Base-by-base conservation (phyloP, 92 coral and sea anemone species). In the Anthopleura xanthogrammica region DNA sequence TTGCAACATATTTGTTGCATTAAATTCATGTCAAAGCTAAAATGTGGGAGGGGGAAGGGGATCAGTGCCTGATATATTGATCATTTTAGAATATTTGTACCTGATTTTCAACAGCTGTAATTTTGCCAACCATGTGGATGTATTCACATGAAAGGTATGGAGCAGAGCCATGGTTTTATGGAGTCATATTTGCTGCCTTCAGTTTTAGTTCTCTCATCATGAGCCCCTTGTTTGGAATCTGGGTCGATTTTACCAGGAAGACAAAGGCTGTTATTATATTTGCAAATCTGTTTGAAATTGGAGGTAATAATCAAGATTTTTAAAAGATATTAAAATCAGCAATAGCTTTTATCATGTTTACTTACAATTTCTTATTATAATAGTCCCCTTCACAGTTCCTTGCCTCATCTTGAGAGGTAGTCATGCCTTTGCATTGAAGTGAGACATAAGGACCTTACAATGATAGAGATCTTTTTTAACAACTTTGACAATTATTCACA, bases 221-320 rank as follows among this genome's bases (percentile, higher is more conserved):
- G 40, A 92, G 98, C 58, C 99, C 99, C 0, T 52, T 96, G 24
- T 96, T 94, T 87, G 99, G 99, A 39, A 80, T 91, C 60, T 94
- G 97, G 98, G 94, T 90, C 36, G 99, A 96, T 52, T 96, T 70
- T 60, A 94, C 96, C 24, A 86, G 89, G 24, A 92, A 87, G 78
- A 92, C 99, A 16, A 96, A 96, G 73, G 7, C 78, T 81, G 87
- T 85, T 1, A 91, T 96, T 72, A 56, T 96, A 40, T 86, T 94
- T 88, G 99, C 98, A 64, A 88, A 94, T 80, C 85, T 96, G 22
- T 94, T 96, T 94, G 98, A 96, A 79, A 94, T 96, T 77, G 99
- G 94, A 89, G 99, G 98, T 95, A 55, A 68, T n/a, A 23, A 68
- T 23, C 8, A 12, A 24, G 5, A 68, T 5, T 9, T 29, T 29